A percentile compares a stretch with the other conserved stretches of the same genome.
Conservation (phyloP, 2,888 invertebrate species). For the Hemistola chrysoprasaria region DNA sequence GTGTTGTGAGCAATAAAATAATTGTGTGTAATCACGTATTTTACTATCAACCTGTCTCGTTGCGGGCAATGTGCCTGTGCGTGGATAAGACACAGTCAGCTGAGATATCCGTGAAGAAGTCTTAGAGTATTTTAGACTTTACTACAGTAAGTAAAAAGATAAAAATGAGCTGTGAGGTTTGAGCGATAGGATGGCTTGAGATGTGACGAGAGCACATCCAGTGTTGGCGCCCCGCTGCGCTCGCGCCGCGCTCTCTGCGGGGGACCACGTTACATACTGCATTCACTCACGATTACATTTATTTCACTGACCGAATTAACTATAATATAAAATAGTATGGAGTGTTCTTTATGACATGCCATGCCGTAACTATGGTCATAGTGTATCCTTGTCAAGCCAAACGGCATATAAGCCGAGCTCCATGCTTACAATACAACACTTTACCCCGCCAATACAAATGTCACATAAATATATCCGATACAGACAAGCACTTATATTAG, state of each 20-base stretch:
- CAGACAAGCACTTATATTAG: constrained; percentile 34
- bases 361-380: constrained; percentile 14
- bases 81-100: constrained; percentile 17
- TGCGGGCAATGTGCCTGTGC: constrained; percentile 25
- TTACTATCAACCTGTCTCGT: constrained; percentile 48
- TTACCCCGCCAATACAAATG: constrained; percentile 17
- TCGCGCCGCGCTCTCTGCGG: constrained; percentile 54
- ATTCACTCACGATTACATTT: constrained; percentile 67
- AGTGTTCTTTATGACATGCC: constrained; percentile 34
- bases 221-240: constrained; percentile 59
- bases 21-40: constrained; percentile 52
- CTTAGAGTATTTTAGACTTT: constrained; percentile 20
- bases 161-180: constrained; percentile 7
- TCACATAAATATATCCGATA: constrained; percentile 31
- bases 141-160: constrained; percentile 17
- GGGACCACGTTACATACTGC: constrained; percentile 59
- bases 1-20: constrained; percentile 45
- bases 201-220: constrained; percentile 38
- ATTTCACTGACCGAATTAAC: constrained; percentile 60
- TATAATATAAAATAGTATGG: constrained; percentile 47
- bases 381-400: constrained; percentile 34
- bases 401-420: constrained; percentile 24
- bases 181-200: constrained; percentile 19
- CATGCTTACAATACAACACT: constrained; percentile 21
- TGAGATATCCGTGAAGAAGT: constrained; percentile 5